phyloP scores from a whole-genome alignment of 2,888 invertebrate species.

The Xanthia icteritia region DNA sequence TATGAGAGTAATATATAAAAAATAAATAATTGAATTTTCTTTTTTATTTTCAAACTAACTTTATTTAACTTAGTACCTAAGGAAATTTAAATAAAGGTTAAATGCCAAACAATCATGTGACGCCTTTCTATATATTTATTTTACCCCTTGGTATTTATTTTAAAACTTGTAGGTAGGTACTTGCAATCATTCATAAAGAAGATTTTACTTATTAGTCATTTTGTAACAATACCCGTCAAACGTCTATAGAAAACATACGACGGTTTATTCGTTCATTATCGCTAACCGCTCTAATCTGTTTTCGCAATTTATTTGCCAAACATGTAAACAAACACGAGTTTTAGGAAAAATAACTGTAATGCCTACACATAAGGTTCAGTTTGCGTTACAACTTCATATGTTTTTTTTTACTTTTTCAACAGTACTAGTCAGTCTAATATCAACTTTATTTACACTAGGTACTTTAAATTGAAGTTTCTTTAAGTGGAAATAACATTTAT shows the following conservation, averaged over 20 bases:
- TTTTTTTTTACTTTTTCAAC: too few species aligned
- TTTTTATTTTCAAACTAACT: background rate
- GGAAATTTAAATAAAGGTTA: background rate
- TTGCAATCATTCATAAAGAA: conserved; percentile 52
- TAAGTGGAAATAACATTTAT: too few species aligned
- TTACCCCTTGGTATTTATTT: background rate
- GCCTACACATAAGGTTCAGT: too few species aligned
- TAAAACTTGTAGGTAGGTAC: background rate
- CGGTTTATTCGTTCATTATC: background rate
- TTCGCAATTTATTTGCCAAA: too few species aligned
- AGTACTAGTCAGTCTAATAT: too few species aligned
- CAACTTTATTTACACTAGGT: too few species aligned
- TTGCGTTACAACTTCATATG: too few species aligned
- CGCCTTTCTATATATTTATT: background rate
- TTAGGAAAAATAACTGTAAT: too few species aligned
- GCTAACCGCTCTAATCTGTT: too few species aligned
- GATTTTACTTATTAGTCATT: conserved; percentile 55
- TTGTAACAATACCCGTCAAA: conserved; percentile 55
- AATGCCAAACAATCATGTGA: background rate
- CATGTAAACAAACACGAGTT: too few species aligned
- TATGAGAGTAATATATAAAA: background rate
- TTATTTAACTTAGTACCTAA: background rate
- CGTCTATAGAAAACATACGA: conserved; percentile 59
- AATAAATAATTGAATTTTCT: background rate
- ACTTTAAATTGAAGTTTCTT: too few species aligned